phyloP scores from a whole-genome alignment of 2,888 invertebrate genomes.

The Agapetus fuscipes region DNA sequence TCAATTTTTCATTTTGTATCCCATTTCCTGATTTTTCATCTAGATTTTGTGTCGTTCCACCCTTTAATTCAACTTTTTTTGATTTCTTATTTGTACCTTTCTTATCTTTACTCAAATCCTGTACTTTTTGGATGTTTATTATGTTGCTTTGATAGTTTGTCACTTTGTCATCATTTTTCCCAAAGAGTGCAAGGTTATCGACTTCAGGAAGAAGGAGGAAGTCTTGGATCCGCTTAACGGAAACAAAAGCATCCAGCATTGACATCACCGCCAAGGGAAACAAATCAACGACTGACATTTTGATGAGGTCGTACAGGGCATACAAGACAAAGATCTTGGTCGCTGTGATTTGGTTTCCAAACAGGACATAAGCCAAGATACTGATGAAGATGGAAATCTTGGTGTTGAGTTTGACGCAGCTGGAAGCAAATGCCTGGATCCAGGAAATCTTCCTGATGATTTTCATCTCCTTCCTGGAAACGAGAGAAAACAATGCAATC shows the following conservation, averaged over 20 bases:
- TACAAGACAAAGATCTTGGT: constrained; percentile 71
- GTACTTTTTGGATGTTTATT: not conserved
- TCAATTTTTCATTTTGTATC: constrained; percentile 1
- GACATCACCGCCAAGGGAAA: constrained; percentile 70
- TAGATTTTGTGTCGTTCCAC: not conserved
- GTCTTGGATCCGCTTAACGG: constrained; percentile 59
- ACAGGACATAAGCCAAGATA: constrained; percentile 56
- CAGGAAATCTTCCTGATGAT: constrained; percentile 57
- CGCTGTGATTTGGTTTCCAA: constrained; percentile 58
- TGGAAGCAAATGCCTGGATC: constrained; percentile 57
- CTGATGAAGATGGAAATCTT: constrained; percentile 70
- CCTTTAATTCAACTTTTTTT: too few species aligned
- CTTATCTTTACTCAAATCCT: too few species aligned
- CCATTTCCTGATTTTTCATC: not conserved
- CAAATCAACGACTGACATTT: constrained; percentile 68
- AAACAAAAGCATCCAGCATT: constrained; percentile 65
- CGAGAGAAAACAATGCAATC: constrained; percentile 4
- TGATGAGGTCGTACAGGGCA: constrained; percentile 70
- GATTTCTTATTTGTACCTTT: too few species aligned
- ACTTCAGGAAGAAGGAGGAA: constrained; percentile 44
- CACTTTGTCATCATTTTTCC: too few species aligned
- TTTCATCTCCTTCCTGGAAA: constrained; percentile 53
- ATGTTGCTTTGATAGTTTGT: not conserved
- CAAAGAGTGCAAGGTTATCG: too few species aligned
- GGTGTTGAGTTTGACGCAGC: constrained; percentile 66